Conservation (phyloP, 2,888 invertebrate genomes). For the Athripsodes cinereus region DNA sequence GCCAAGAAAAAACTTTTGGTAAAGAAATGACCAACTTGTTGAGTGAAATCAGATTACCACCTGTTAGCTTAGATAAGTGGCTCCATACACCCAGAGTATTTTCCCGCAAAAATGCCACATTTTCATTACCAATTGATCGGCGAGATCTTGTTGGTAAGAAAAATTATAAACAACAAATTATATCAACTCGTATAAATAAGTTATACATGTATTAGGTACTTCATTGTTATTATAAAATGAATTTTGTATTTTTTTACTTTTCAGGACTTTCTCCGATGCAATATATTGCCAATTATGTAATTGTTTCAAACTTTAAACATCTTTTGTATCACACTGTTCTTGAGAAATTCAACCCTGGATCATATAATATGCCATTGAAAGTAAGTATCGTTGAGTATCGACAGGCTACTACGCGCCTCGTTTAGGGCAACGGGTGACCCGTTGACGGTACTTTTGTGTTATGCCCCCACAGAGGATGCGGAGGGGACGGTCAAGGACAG, state of each 20-base stretch:
- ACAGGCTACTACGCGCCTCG: no score
- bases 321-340: conserved; percentile 45
- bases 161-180: no score
- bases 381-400: no score
- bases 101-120: conserved; percentile 65
- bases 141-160: conserved; percentile 12
- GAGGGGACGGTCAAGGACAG: no score
- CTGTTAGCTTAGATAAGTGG: conserved; percentile 53
- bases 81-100: conserved; percentile 68
- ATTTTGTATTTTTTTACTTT: conserved; percentile 24
- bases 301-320: conserved; percentile 53
- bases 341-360: conserved; percentile 39
- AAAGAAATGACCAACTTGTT: conserved; percentile 48
- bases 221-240: conserved; percentile 6
- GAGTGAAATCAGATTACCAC: conserved; percentile 45
- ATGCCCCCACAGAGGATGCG: no score
- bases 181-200: no score
- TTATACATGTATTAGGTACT: no score
- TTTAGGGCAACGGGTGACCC: no score
- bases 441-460: no score
- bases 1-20: conserved; percentile 40
- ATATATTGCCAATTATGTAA: conserved; percentile 64
- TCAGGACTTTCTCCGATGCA: conserved; percentile 63
- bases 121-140: conserved; percentile 68
- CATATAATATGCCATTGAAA: conserved; percentile 45